Evolutionary conservation across 2,797 vertebrate genomes (phyloP).

Genomic region (Urophycis tenuis): DNA sequence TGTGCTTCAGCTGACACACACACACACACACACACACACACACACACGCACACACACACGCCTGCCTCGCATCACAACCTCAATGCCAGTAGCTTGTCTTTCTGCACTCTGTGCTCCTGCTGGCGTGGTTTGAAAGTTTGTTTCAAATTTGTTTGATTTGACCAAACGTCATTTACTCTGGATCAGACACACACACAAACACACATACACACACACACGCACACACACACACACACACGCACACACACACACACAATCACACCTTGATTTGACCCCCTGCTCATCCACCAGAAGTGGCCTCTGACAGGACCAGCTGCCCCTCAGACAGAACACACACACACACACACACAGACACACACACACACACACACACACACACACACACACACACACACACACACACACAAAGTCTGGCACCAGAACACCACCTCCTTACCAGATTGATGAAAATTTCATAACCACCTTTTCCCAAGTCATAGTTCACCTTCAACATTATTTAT

Average conservation of each 20-base stretch:
- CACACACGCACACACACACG: too few species aligned
- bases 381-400: conserved; percentile 11
- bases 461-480: conserved; percentile 83
- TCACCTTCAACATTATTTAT: conserved; percentile 96
- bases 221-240: conserved; percentile 20
- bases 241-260: conserved; percentile 2
- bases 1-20: neutral
- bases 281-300: conserved; percentile 74
- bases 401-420: conserved; percentile 34
- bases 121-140: neutral
- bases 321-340: conserved; percentile 24
- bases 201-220: neutral
- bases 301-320: conserved; percentile 86
- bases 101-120: neutral
- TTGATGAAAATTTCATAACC: conserved; percentile 93
- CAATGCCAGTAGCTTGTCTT: neutral
- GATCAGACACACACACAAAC: conserved; percentile 13
- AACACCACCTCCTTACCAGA: conserved; percentile 76
- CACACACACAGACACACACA: conserved; percentile 8
- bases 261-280: conserved; percentile 54
- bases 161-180: neutral
- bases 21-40: conserved; percentile 58
- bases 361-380: conserved; percentile 43
- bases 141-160: neutral
- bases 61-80: neutral